Conservation (phyloP, 1,140 invertebrate species). For the Ips typographus region DNA sequence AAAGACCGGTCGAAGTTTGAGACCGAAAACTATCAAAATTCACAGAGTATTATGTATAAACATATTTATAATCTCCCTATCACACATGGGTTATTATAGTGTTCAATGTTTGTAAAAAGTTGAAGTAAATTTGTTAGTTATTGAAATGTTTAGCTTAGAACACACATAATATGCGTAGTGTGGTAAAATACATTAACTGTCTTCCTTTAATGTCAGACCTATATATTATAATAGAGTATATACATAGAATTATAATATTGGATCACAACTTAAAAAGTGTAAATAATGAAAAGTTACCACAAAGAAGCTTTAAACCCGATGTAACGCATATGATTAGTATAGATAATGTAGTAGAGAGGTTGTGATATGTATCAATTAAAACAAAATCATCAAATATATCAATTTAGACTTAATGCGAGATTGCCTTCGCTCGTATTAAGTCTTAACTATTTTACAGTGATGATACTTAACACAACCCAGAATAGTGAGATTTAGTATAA, state of each 20-base stretch:
- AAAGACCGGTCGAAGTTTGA: constrained; percentile 46
- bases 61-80: background rate
- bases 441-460: constrained; percentile 7
- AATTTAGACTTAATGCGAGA: constrained; percentile 6
- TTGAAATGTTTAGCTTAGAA: background rate
- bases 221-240: too few species aligned
- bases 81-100: background rate
- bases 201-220: too few species aligned
- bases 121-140: background rate
- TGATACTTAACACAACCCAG: constrained; percentile 8
- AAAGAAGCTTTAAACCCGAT: too few species aligned
- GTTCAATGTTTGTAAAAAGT: background rate
- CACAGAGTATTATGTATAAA: constrained; percentile 45
- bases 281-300: too few species aligned
- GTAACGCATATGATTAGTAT: too few species aligned
- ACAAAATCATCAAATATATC: background rate
- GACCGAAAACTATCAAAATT: constrained; percentile 41
- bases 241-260: too few species aligned
- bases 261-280: too few species aligned
- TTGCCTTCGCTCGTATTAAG: constrained; percentile 17
- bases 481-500: background rate
- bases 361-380: constrained; percentile 10
- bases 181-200: too few species aligned
- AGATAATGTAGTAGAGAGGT: background rate
- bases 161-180: too few species aligned